Conservation (phyloP, 2,113 vertebrate genomes). For the Sprattus sprattus region DNA sequence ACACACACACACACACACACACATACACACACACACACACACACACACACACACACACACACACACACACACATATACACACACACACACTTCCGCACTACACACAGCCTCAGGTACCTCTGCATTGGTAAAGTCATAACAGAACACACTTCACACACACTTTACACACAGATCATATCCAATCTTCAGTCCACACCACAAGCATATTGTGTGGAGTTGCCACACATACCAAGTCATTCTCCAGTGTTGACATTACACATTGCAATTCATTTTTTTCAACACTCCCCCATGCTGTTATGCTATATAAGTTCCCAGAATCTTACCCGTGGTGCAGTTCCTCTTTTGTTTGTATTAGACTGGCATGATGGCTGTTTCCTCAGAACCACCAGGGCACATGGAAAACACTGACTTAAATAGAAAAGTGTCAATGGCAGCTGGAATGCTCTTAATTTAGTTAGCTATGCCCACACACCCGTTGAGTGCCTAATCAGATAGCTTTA, state of each 20-base stretch:
- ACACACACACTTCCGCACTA: slow-evolving; percentile 9
- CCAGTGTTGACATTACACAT: not conserved
- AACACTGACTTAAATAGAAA: too few species aligned
- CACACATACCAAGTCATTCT: not conserved
- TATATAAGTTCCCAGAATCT: not conserved
- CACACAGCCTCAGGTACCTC: too few species aligned
- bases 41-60: not conserved
- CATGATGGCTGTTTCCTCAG: not conserved
- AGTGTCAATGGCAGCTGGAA: too few species aligned
- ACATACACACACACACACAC: not conserved
- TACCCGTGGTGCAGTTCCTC: not conserved
- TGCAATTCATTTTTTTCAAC: not conserved
- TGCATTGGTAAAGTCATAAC: too few species aligned
- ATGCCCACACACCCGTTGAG: too few species aligned
- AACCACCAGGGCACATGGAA: not conserved
- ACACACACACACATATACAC: not conserved
- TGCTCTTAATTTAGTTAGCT: too few species aligned
- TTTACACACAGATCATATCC: not conserved
- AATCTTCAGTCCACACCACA: too few species aligned
- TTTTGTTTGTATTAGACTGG: not conserved
- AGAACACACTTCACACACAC: not conserved
- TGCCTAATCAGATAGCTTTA: too few species aligned
- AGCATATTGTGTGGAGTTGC: too few species aligned
- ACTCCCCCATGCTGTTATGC: not conserved
- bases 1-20: not conserved